Percentiles rank a stretch among this genome's conserved stretches.
Evolutionary conservation across 1,140 invertebrate species (phyloP).

Genomic region (Scaptodrosophila lebanonensis): DNA sequence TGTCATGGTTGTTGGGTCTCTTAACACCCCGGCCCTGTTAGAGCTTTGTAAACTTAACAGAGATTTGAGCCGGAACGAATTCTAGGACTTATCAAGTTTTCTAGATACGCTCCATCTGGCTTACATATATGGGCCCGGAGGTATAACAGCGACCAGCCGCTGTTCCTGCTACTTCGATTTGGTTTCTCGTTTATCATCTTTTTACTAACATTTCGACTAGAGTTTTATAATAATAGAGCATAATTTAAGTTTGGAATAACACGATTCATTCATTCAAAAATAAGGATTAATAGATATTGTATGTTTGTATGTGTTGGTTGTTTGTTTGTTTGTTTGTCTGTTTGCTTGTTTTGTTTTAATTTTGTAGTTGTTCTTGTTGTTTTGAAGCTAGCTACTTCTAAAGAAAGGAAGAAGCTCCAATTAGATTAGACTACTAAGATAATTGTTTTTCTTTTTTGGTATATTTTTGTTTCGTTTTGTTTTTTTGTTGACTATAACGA

Average conservation of each 20-base stretch:
- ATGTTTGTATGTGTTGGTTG: slow-evolving; percentile 45
- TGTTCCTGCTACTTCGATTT: slow-evolving; percentile 8
- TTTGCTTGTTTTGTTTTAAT: slow-evolving; percentile 27
- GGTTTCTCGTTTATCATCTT: slow-evolving; percentile 25
- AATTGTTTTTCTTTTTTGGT: slow-evolving; percentile 49
- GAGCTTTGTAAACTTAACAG: no score
- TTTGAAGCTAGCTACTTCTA: slow-evolving; percentile 64
- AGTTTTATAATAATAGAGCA: slow-evolving; percentile 67
- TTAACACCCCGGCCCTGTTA: no score
- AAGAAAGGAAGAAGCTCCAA: slow-evolving; percentile 74
- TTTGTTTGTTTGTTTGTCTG: slow-evolving; percentile 39
- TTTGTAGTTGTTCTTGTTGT: slow-evolving; percentile 20
- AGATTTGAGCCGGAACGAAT: no score
- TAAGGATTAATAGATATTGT: slow-evolving; percentile 71
- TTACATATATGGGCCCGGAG: no score
- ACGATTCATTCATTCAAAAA: no score
- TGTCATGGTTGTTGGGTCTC: no score
- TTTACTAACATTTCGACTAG: slow-evolving; percentile 67
- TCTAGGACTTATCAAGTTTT: no score
- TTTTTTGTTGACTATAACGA: slow-evolving; percentile 48
- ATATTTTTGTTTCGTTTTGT: slow-evolving; percentile 23
- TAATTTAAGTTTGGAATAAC: slow-evolving; percentile 68
- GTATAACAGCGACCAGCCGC: slow-evolving; percentile 27
- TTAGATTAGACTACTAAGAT: slow-evolving; percentile 74
- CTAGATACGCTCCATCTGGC: no score